Conservation (phyloP, 2,888 invertebrate genomes). For the Spilarctia lutea region DNA sequence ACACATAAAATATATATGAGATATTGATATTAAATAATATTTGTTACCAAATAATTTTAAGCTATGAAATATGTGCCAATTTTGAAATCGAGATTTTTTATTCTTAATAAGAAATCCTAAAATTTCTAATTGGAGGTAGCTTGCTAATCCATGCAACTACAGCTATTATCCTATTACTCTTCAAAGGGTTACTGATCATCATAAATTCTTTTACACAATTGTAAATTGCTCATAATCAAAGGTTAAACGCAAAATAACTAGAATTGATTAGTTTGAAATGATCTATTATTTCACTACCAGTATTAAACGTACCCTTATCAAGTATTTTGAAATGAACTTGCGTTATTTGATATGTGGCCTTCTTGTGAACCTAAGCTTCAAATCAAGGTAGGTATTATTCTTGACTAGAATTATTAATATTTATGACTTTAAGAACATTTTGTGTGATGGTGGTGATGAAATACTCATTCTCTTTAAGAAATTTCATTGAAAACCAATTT, state of each 20-base stretch:
- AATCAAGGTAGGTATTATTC: not conserved
- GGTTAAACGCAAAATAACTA: not conserved
- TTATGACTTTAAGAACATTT: no score
- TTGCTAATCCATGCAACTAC: not conserved
- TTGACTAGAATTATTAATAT: not conserved
- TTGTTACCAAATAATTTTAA: no score
- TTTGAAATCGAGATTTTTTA: no score
- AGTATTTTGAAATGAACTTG: not conserved
- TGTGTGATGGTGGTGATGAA: no score
- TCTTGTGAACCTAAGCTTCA: not conserved
- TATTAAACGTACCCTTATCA: no score
- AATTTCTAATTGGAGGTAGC: not conserved
- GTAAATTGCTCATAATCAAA: not conserved
- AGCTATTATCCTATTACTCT: conserved; percentile 3
- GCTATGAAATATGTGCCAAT: no score
- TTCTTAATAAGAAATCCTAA: not conserved
- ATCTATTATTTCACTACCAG: not conserved
- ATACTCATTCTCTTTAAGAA: no score
- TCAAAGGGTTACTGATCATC: conserved; percentile 1
- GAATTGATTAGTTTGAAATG: not conserved
- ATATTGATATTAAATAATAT: no score
- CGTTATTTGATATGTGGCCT: not conserved
- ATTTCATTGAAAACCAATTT: no score
- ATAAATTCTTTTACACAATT: conserved; percentile 6
- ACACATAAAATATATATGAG: no score